Evolutionary conservation across 2,113 vertebrate species (phyloP).

Genomic region (Crotalus viridis): DNA sequence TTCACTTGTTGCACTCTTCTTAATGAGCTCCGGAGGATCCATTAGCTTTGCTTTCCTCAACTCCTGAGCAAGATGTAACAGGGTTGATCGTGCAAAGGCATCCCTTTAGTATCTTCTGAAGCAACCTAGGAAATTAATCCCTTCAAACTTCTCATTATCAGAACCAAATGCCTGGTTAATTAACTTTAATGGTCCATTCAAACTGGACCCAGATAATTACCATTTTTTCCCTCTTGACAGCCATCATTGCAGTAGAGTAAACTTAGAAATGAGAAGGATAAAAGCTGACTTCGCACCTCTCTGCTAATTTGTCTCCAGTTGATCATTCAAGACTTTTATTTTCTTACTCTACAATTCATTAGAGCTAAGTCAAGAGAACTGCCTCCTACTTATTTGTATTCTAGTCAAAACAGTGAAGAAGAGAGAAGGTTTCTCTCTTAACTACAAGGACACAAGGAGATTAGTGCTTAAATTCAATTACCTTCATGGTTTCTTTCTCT

Average conservation of each 20-base stretch:
- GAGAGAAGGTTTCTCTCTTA: conserved; percentile 16
- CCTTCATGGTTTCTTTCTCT: not conserved
- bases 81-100: not conserved
- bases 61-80: not conserved
- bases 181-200: conserved; percentile 30
- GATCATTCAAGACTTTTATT: conserved; percentile 39
- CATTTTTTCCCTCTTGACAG: not conserved
- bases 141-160: conserved; percentile 6
- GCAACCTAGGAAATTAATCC: conserved; percentile 13
- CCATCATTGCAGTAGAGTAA: conserved; percentile 5
- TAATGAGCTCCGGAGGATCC: not conserved
- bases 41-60: conserved; percentile 15
- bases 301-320: conserved; percentile 28
- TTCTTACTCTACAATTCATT: conserved; percentile 2
- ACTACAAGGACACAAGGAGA: not conserved
- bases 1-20: fast-evolving
- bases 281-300: not conserved
- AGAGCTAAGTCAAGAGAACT: not conserved
- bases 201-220: conserved; percentile 28
- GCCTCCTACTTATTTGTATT: conserved; percentile 36
- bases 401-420: conserved; percentile 40
- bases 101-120: conserved; percentile 13
- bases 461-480: fast-evolving
- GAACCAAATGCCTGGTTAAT: conserved; percentile 38
- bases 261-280: conserved; percentile 2